A percentile compares a stretch with the other conserved stretches of the same genome.
phyloP scores from a whole-genome alignment of 2,113 vertebrate species.

The Gopherus evgoodei region DNA sequence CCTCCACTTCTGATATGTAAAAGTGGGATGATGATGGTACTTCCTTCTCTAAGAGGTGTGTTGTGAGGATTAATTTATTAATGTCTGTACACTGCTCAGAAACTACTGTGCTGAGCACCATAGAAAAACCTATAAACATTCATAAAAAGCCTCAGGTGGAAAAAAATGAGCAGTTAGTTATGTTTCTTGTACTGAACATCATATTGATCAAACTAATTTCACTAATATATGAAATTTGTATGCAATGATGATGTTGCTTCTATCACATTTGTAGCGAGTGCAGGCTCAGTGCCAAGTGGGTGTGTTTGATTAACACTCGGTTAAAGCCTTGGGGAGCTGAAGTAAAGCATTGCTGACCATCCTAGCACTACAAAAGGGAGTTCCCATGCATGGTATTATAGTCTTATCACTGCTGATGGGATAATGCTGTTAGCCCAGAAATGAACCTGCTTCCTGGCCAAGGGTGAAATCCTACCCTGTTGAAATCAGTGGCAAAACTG shows the following conservation, averaged over 20 bases:
- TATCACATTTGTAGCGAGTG: background rate
- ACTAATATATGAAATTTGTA: background rate
- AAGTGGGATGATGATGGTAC: background rate
- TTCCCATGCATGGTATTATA: background rate
- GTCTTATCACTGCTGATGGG: background rate
- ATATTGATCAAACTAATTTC: background rate
- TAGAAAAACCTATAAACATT: background rate
- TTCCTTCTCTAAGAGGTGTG: background rate
- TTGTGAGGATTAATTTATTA: background rate
- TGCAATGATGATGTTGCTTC: rapidly evolving
- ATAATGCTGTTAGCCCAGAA: background rate
- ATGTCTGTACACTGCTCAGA: background rate
- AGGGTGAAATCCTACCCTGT: background rate
- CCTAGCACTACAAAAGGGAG: background rate
- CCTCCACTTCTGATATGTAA: background rate
- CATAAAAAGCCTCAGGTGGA: background rate
- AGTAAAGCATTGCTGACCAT: background rate
- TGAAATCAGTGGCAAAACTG: background rate
- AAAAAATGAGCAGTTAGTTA: background rate
- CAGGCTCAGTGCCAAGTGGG: rapidly evolving
- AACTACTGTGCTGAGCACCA: background rate
- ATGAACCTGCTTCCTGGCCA: background rate
- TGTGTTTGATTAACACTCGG: background rate
- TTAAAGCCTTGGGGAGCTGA: background rate
- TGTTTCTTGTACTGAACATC: background rate